Evolutionary conservation across 2,888 invertebrate genomes (phyloP), one percentile per base, ranked within the genome.

Genomic region (Andricus curvator): DNA sequence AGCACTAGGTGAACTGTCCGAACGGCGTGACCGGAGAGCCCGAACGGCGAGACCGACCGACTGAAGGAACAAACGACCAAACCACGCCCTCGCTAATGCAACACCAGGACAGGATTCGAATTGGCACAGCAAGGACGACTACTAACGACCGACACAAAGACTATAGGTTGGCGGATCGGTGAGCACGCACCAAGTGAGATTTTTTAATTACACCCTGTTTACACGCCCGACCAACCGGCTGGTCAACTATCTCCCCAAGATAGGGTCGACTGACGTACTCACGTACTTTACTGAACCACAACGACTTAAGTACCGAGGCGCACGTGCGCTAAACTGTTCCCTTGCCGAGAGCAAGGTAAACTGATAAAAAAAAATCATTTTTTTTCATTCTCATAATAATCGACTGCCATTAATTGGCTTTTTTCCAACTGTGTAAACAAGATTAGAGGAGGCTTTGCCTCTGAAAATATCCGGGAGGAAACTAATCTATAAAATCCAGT

Each of bases 11-110:
- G 33, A 41, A 22, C 68, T 60, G 79, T 78, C 81, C 37, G 37
- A 37, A 37, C 37, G 33, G 33, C 33, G 33, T 5, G 33, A 33
- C 33, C 33, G 37, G 37, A 8, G 37, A 37, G 37, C 5, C 37
- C 37, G 6, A 37, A 37, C 37, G 37, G 37, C 37, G 37, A 37
- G 65, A 74, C 44, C 66, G 65, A 74, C 44, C 66, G 70, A 74
- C 66, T 78, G 51, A 80, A 62, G 15, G 78, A 41, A 51, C 65
- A 56, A 68, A 70, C 70, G 85, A 88, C 84, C 87, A 83, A 88
- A 91, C 91, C 91, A 91, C 91, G 91, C 91, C 91, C 90, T 91
- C 90, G 88, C 90, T 91, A 90, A 90, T 90, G 88, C 87, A 90
- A 89, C 86, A 88, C 87, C 86, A 86, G 87, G 88, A 90, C 89